A percentile compares a stretch with the other conserved stretches of the same genome.
phyloP scores from a whole-genome alignment of 2,888 invertebrate species.

The Nemotelus nigrinus region DNA sequence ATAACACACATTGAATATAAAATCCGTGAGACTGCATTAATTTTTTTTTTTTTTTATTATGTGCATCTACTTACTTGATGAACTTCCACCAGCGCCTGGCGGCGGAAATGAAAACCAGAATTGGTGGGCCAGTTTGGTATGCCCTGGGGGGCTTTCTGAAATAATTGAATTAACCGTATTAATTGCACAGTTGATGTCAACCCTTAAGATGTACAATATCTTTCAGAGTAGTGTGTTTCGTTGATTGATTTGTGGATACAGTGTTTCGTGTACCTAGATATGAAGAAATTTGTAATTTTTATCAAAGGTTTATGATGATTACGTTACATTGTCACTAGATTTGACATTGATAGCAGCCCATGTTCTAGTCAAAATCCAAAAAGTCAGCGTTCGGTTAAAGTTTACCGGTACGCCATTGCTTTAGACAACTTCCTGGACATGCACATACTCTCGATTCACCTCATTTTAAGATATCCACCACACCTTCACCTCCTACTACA shows the following conservation, averaged over 20 bases:
- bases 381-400: too few relatives aligned
- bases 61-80: constrained; percentile 67
- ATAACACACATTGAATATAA: background rate
- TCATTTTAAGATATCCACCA: too few relatives aligned
- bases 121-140: constrained; percentile 83
- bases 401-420: too few relatives aligned
- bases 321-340: too few relatives aligned
- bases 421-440: too few relatives aligned
- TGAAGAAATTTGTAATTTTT: too few relatives aligned
- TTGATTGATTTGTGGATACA: background rate
- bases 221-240: constrained; percentile 3
- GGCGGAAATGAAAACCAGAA: constrained; percentile 88
- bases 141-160: constrained; percentile 63
- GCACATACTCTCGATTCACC: too few relatives aligned
- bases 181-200: background rate
- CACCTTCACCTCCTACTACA: too few relatives aligned
- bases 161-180: constrained; percentile 31
- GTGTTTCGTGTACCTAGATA: background rate
- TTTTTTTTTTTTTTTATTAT: background rate
- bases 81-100: constrained; percentile 76
- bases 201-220: background rate
- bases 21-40: background rate
- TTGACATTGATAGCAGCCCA: too few relatives aligned
- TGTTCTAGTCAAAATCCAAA: background rate
- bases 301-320: too few relatives aligned